Evolutionary conservation across 2,113 vertebrate species (phyloP).

Genomic region (Elephas maximus): DNA sequence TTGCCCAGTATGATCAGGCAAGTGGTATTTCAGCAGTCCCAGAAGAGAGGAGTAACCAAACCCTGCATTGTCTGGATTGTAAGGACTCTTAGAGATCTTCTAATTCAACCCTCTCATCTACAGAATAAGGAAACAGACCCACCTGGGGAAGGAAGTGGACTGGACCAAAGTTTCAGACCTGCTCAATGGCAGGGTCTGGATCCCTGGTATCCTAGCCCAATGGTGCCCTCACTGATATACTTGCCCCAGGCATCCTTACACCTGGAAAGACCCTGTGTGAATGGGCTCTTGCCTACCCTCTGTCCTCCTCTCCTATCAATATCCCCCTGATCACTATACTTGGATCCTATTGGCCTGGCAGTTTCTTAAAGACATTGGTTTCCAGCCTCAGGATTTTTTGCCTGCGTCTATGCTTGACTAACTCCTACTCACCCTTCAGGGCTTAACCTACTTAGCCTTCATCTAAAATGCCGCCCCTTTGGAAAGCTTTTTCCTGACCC

Average conservation of each 20-base stretch:
- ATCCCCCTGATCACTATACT: background rate
- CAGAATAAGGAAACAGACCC: background rate
- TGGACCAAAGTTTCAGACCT: background rate
- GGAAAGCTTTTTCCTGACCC: background rate
- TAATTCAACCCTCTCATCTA: background rate
- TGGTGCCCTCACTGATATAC: background rate
- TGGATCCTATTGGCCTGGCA: fast-evolving
- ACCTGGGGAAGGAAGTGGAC: background rate
- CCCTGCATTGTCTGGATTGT: background rate
- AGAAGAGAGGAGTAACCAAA: background rate
- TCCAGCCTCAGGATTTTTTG: background rate
- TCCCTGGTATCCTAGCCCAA: background rate
- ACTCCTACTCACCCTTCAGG: background rate
- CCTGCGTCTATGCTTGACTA: background rate
- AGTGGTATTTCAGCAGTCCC: background rate
- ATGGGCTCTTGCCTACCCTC: background rate
- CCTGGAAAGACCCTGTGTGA: background rate
- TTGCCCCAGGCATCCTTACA: background rate
- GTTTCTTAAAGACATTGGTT: background rate
- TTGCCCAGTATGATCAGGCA: background rate
- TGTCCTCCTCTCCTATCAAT: background rate
- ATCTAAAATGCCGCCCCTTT: constrained; percentile 18
- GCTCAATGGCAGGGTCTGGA: background rate
- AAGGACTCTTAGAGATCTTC: background rate
- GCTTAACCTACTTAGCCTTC: constrained; percentile 18